Conservation (phyloP, 2,888 invertebrate genomes). For the Ptychoptera albimana region DNA sequence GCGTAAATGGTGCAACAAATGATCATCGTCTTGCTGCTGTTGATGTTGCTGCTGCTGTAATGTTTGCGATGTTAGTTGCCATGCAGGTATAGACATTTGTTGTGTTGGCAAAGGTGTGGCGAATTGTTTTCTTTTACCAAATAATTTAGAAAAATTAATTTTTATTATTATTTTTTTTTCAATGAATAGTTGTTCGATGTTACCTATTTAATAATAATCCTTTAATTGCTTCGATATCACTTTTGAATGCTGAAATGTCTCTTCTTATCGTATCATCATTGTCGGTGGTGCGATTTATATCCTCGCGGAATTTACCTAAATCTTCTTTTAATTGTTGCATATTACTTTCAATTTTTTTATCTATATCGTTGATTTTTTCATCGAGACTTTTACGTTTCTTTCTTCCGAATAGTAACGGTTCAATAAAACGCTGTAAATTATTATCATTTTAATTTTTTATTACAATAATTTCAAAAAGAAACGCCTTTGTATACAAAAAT, state of each 20-base stretch:
- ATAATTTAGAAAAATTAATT: slow-evolving; percentile 9
- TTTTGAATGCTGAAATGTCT: slow-evolving; percentile 49
- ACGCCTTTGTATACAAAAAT: not conserved
- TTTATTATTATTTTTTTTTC: too few relatives aligned
- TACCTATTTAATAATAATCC: slow-evolving; percentile 55
- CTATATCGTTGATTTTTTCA: slow-evolving; percentile 49
- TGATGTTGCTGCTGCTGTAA: not conserved
- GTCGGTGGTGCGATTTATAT: slow-evolving; percentile 37
- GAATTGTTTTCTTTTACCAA: slow-evolving; percentile 52
- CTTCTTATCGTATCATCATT: slow-evolving; percentile 32
- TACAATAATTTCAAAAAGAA: too few relatives aligned
- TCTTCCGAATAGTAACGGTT: slow-evolving; percentile 50
- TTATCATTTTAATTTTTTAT: too few relatives aligned
- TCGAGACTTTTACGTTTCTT: slow-evolving; percentile 46
- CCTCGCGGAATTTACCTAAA: slow-evolving; percentile 45
- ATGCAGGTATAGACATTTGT: slow-evolving; percentile 55
- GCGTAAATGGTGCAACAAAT: too few relatives aligned
- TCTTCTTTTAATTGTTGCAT: slow-evolving; percentile 45
- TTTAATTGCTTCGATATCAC: slow-evolving; percentile 55
- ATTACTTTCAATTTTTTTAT: slow-evolving; percentile 44
- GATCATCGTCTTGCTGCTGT: not conserved
- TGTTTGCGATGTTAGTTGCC: slow-evolving; percentile 26
- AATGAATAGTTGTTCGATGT: slow-evolving; percentile 12
- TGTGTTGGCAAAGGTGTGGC: slow-evolving; percentile 48
- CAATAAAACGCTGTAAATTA: slow-evolving; percentile 43